A percentile compares a stretch with the other conserved stretches of the same genome.
These are phyloP conservation scores for Apocrypta bakeri DNA, from an alignment of 1,140 invertebrate species.

Conservation along the genomic window DNA sequence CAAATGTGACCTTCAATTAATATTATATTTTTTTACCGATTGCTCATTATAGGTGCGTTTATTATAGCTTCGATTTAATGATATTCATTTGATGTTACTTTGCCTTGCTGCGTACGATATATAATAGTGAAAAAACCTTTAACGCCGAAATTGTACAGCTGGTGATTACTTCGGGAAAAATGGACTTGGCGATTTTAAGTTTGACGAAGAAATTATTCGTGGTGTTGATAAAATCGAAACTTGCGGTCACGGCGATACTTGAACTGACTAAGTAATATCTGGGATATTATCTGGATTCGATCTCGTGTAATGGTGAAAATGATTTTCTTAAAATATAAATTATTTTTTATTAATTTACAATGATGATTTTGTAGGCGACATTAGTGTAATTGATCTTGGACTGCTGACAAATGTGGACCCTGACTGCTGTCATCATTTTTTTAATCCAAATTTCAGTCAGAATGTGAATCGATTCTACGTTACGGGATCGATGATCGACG, in stretches of 20 bases:
- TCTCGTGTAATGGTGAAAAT: background rate
- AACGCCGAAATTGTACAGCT: conserved; percentile 56
- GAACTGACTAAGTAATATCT: conserved; percentile 65
- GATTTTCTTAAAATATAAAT: background rate
- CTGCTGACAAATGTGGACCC: conserved; percentile 80
- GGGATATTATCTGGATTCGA: conserved; percentile 54
- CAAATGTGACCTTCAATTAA: conserved; percentile 72
- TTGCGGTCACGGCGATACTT: conserved; percentile 61
- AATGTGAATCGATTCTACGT: conserved; percentile 75
- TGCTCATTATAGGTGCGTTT: too few relatives aligned
- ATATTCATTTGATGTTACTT: background rate
- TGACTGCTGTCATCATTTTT: conserved; percentile 75
- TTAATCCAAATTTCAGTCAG: conserved; percentile 75
- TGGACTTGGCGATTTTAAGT: conserved; percentile 75
- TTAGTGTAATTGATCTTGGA: conserved; percentile 76
- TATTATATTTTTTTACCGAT: background rate
- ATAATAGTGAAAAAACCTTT: conserved; percentile 67
- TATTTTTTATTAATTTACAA: background rate
- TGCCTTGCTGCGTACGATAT: conserved; percentile 74
- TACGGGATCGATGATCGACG: conserved; percentile 76
- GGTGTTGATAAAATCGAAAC: conserved; percentile 63
- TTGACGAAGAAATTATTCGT: conserved; percentile 58
- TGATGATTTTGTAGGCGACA: conserved; percentile 59
- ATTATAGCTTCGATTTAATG: background rate
- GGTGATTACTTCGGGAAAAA: conserved; percentile 71